Conservation (phyloP, 2,797 vertebrate species). For the Ambastaia sidthimunki region DNA sequence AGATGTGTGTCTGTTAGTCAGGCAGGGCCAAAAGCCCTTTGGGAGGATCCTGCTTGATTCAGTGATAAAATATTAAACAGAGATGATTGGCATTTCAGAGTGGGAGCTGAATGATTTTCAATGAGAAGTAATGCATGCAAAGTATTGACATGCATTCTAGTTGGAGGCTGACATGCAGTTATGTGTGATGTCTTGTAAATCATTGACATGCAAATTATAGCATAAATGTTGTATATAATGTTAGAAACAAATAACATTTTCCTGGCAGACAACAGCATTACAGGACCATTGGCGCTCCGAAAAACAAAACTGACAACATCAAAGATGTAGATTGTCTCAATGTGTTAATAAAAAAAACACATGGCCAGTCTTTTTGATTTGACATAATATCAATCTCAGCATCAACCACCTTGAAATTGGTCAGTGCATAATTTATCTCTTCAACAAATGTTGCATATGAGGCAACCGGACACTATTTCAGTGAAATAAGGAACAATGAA, state of each 20-base stretch:
- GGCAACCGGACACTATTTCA: slow-evolving; percentile 28
- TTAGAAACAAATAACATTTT: slow-evolving; percentile 58
- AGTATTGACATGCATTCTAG: slow-evolving; percentile 24
- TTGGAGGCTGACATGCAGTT: background rate
- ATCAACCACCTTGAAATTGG: slow-evolving; percentile 54
- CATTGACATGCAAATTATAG: slow-evolving; percentile 41
- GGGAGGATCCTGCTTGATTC: slow-evolving; percentile 60
- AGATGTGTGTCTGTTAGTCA: slow-evolving; percentile 68
- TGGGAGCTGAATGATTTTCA: slow-evolving; percentile 51
- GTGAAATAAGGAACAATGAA: slow-evolving; percentile 26
- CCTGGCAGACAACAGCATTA: slow-evolving; percentile 41
- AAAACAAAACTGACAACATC: slow-evolving; percentile 49
- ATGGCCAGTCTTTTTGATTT: slow-evolving; percentile 44
- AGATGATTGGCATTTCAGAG: slow-evolving; percentile 46
- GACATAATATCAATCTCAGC: slow-evolving; percentile 51
- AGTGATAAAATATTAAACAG: slow-evolving; percentile 62
- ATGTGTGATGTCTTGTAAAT: slow-evolving; percentile 41
- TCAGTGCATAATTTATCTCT: slow-evolving; percentile 54
- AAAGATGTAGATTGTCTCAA: slow-evolving; percentile 42
- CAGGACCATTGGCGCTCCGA: background rate
- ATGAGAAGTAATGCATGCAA: slow-evolving; percentile 29
- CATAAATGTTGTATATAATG: slow-evolving; percentile 66
- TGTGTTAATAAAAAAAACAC: slow-evolving; percentile 56
- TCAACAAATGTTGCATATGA: slow-evolving; percentile 27
- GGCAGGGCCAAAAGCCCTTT: slow-evolving; percentile 65